These are phyloP conservation scores for Noctua pronuba DNA, from an alignment of 2,888 invertebrate species.

Conservation along the genomic window DNA sequence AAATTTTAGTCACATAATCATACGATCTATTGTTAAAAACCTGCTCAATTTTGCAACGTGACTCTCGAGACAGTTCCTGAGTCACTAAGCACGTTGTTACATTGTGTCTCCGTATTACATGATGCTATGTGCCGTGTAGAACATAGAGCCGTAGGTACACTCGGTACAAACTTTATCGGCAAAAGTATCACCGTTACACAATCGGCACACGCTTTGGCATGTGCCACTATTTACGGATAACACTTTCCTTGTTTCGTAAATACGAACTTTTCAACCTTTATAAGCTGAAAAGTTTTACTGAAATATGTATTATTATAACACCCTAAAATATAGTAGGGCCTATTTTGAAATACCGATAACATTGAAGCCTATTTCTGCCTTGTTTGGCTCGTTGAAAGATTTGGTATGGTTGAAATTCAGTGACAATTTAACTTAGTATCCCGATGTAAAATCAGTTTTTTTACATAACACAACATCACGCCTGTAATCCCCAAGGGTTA, in stretches of 20 bases:
- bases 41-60: constrained; percentile 45
- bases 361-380: background rate
- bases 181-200: constrained; percentile 33
- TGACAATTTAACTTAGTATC: background rate
- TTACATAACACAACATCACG: too few species aligned
- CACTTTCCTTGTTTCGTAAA: background rate
- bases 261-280: background rate
- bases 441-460: too few species aligned
- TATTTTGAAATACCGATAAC: background rate
- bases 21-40: constrained; percentile 19
- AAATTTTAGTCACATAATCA: background rate
- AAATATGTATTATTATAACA: constrained; percentile 5
- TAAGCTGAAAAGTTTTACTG: background rate
- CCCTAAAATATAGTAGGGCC: background rate
- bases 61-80: constrained; percentile 39
- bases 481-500: too few species aligned
- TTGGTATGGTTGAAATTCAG: background rate
- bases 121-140: constrained; percentile 17
- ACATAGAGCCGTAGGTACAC: constrained; percentile 3
- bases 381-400: background rate
- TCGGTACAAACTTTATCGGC: constrained; percentile 24
- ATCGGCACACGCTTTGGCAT: constrained; percentile 24
- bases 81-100: constrained; percentile 44
- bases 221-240: constrained; percentile 11
- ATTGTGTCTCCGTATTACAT: constrained; percentile 23